These are phyloP conservation scores for Eupsittula cactorum DNA, from an alignment of 2,113 vertebrate species.

Conservation along the genomic window DNA sequence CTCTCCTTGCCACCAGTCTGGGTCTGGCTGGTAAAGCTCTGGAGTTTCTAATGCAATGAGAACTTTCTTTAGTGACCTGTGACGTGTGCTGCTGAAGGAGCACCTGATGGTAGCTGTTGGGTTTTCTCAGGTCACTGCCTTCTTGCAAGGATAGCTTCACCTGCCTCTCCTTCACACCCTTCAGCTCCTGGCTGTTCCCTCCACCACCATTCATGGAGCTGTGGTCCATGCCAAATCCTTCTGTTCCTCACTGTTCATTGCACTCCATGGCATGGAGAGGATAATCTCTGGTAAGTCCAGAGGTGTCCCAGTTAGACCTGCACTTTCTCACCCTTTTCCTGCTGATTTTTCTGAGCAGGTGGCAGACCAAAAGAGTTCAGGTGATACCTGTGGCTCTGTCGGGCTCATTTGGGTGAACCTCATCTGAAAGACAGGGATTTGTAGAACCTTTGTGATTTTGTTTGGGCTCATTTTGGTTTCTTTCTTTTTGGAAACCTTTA, in stretches of 20 bases:
- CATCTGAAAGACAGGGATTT: not conserved
- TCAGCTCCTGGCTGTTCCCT: not conserved
- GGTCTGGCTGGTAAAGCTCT: not conserved
- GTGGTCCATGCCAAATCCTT: not conserved
- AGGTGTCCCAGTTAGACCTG: not conserved
- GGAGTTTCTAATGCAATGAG: fast-evolving
- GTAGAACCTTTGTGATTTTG: not conserved
- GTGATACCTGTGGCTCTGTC: not conserved
- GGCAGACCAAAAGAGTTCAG: not conserved
- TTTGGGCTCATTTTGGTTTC: not conserved
- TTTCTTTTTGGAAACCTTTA: not conserved
- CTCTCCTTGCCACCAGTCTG: not conserved
- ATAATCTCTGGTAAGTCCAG: not conserved
- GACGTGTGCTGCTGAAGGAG: not conserved
- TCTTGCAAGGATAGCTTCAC: not conserved
- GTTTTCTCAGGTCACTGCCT: not conserved
- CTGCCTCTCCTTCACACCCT: not conserved
- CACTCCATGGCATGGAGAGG: fast-evolving
- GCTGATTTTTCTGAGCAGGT: not conserved
- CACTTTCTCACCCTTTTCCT: not conserved
- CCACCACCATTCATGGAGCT: not conserved
- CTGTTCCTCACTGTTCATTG: fast-evolving
- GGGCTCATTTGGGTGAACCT: not conserved
- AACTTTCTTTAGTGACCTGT: not conserved
- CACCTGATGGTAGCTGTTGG: not conserved